phyloP scores from a whole-genome alignment of 2,113 vertebrate genomes.

The Callipepla californica region DNA sequence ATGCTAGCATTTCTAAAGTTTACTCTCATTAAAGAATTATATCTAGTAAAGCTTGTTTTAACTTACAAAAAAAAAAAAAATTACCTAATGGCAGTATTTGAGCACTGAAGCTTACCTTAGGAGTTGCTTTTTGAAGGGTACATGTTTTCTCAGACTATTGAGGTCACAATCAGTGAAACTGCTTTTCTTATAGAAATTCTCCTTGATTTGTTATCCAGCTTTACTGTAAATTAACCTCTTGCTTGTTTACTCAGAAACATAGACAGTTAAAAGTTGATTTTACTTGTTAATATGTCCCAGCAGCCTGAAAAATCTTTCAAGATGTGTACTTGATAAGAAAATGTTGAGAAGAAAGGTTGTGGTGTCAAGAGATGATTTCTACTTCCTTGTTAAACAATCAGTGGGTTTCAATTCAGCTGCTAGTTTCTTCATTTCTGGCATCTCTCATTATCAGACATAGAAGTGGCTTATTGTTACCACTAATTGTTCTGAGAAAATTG shows the following conservation, averaged over 20 bases:
- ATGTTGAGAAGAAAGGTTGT: not conserved
- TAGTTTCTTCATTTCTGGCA: not conserved
- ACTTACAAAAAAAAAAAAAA: not conserved
- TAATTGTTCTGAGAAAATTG: not conserved
- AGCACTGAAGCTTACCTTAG: not conserved
- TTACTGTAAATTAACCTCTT: not conserved
- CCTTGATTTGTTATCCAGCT: not conserved
- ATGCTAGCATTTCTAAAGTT: not conserved
- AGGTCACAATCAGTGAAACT: not conserved
- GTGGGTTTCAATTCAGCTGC: not conserved
- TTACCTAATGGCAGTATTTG: not conserved
- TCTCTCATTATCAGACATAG: not conserved
- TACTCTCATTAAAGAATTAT: not conserved
- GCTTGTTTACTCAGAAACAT: not conserved
- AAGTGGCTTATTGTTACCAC: not conserved
- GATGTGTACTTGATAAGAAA: not conserved
- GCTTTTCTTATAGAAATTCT: not conserved
- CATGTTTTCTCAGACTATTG: not conserved
- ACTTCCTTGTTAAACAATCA: not conserved
- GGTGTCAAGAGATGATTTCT: not conserved
- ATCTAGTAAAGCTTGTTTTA: not conserved
- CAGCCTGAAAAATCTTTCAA: not conserved
- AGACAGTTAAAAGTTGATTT: not conserved
- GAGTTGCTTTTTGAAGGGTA: not conserved
- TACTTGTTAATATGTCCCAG: not conserved